Evolutionary conservation across 1,140 invertebrate genomes (phyloP), one percentile per base, ranked within the genome.

Genomic region (Danaus melanippus): DNA sequence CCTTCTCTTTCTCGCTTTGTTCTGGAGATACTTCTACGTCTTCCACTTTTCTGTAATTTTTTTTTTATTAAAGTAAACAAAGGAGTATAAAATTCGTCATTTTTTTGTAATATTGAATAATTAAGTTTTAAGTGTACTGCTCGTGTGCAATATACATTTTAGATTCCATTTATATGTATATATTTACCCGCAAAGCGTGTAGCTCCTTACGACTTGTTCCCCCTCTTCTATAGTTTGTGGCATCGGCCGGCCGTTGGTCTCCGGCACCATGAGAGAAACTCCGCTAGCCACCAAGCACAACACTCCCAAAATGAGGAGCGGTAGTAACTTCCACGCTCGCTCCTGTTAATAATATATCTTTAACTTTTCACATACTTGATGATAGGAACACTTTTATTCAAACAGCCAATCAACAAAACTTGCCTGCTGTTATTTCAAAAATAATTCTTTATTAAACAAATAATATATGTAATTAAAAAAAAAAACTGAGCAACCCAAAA

Each of bases 221-320:
- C 76, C 79, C 46, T 83, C 77, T 9, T 68, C 73, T 17, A 83
- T 73, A 49, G 74, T 76, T 60, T 80, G 79, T 55, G 79, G 79
- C 77, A 83, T 78, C 10, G 59, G 67, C 5, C 65, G 51, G 39
- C 76, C 77, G 41, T 65, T 73, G 11, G 77, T 83, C 65, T 83
- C 79, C 0, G 79, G 79, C 43, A 83, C 42, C 45, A 78, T 54
- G 39, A 74, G 17, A 4, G 69, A 67, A 0, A 71, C 58, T 6
- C 56, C 51, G 42, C 64, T 67, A 9, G 71, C 71, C 10, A 68
- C 10, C 32, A 79, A 9, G 10, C 68, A 65, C 8, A 58, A 61
- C 12, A 49, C 46, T 1, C 72, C 74, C 50, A 81, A 42, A 7
- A 73, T 65, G 9, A 83, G 49, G 43, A 83, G 56, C 1, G 79